These are phyloP conservation scores for Psittacula echo DNA, from an alignment of 2,797 vertebrate genomes.

Conservation along the genomic window DNA sequence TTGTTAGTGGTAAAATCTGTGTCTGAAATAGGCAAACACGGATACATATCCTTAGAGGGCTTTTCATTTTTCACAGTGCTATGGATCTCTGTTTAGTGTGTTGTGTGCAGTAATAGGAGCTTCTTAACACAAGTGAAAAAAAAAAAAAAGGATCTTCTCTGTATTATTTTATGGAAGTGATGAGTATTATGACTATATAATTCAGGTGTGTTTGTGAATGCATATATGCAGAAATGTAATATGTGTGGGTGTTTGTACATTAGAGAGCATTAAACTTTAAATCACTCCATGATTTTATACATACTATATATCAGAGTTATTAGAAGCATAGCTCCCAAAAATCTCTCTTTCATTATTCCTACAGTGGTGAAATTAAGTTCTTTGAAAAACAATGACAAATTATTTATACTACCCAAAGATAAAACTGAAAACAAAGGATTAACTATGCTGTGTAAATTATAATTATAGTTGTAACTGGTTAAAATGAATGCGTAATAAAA, in stretches of 20 bases:
- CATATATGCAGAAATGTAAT: background rate
- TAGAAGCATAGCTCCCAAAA: background rate
- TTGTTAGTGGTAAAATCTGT: background rate
- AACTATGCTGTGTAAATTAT: slow-evolving; percentile 28
- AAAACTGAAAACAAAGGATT: slow-evolving; percentile 34
- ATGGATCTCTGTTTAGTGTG: background rate
- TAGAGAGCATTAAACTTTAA: slow-evolving; percentile 20
- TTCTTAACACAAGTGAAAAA: background rate
- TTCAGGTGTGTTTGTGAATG: slow-evolving; percentile 29
- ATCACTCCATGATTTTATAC: background rate
- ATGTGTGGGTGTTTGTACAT: slow-evolving; percentile 16
- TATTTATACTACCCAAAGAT: background rate
- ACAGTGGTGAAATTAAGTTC: background rate
- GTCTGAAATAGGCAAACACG: background rate
- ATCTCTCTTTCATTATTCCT: background rate
- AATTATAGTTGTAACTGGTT: slow-evolving; percentile 50
- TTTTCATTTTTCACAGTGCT: background rate
- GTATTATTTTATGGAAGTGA: background rate
- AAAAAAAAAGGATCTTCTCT: background rate
- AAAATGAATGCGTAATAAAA: slow-evolving; percentile 45
- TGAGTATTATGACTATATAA: slow-evolving; percentile 24
- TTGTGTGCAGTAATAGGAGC: background rate
- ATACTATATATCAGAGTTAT: background rate
- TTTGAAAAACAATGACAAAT: background rate
- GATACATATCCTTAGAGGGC: background rate